phyloP scores from a whole-genome alignment of 2,113 vertebrate genomes.

The Pongo abelii region DNA sequence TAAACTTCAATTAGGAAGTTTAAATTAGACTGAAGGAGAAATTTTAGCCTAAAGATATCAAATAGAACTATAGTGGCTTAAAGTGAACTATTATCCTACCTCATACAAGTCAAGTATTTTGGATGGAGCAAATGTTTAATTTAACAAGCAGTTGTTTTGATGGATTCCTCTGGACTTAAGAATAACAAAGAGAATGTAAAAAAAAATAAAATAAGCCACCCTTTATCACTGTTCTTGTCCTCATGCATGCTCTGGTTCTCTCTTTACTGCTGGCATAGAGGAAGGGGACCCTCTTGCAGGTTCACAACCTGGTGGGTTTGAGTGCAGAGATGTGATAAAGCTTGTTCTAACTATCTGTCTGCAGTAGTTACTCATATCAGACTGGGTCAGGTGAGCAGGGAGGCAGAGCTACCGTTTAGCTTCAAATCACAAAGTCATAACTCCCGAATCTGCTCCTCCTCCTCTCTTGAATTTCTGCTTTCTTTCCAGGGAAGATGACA shows the following conservation, averaged over 20 bases:
- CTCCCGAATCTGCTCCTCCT: background rate
- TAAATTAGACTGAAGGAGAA: background rate
- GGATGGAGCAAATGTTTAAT: constrained; percentile 8
- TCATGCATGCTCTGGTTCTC: background rate
- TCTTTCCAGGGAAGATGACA: background rate
- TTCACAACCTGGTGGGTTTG: background rate
- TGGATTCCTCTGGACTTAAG: background rate
- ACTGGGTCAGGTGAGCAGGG: background rate
- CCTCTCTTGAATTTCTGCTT: background rate
- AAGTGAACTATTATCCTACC: background rate
- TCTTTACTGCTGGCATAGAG: background rate
- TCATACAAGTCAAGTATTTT: background rate
- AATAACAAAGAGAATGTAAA: background rate
- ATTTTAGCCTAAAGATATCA: background rate
- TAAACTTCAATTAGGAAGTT: background rate
- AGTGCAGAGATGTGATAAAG: background rate
- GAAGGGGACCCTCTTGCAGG: background rate
- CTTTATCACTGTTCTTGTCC: background rate
- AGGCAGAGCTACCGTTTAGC: background rate
- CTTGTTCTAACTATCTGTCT: background rate
- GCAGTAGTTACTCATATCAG: background rate
- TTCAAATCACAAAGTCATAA: background rate
- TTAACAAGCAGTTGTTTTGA: background rate
- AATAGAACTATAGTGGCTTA: background rate
- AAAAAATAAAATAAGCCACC: background rate